phyloP scores from a whole-genome alignment of 2,113 vertebrate species.

The Pimephales promelas region DNA sequence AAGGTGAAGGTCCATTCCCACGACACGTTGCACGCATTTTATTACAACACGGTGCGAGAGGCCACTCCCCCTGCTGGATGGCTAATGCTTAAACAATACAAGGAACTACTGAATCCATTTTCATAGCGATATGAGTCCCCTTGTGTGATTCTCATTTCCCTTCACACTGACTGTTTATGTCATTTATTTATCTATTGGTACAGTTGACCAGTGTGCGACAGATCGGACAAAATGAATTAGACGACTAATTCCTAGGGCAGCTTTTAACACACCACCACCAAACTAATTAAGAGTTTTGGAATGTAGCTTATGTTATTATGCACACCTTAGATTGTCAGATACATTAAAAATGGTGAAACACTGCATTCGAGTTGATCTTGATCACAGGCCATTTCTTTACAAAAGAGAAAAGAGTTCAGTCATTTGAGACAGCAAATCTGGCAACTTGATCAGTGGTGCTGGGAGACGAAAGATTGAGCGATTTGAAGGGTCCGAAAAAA shows the following conservation, averaged over 20 bases:
- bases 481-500: conserved; percentile 53
- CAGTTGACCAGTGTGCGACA: neutral
- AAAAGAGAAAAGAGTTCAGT: conserved; percentile 32
- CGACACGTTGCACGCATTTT: conserved; percentile 43
- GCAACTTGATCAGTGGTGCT: conserved; percentile 25
- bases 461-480: conserved; percentile 17
- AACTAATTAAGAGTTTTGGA: neutral
- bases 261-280: neutral
- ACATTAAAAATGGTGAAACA: neutral
- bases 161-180: neutral
- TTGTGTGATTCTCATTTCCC: neutral
- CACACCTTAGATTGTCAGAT: neutral
- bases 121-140: neutral
- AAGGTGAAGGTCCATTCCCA: conserved; percentile 38
- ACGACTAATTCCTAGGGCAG: neutral
- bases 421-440: conserved; percentile 31
- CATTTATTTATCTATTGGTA: neutral
- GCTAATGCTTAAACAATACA: conserved; percentile 2
- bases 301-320: neutral
- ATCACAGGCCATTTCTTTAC: neutral
- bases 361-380: neutral
- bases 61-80: conserved; percentile 17
- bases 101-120: conserved; percentile 14
- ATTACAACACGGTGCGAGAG: neutral
- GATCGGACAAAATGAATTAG: neutral